Conservation (phyloP, 2,888 invertebrate genomes). For the Lasioglossum villosulum region DNA sequence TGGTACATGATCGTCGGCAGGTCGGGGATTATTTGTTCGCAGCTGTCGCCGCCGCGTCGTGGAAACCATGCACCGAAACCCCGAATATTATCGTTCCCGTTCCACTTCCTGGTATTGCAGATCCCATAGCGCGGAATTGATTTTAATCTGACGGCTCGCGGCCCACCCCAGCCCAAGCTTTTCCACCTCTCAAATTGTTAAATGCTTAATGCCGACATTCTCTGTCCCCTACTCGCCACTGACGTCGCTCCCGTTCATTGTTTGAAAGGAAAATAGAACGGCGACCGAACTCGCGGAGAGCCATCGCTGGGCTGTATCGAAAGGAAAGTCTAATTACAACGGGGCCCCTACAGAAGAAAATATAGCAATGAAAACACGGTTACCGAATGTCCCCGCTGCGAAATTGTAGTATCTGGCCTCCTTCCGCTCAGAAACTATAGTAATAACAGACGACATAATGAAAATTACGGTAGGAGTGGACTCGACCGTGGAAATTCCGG, state of each 20-base stretch:
- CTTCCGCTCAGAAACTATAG: constrained; percentile 23
- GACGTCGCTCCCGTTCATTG: neutral
- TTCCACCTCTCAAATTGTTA: neutral
- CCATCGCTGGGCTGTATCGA: constrained; percentile 10
- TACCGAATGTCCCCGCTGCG: constrained; percentile 15
- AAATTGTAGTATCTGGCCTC: constrained; percentile 36
- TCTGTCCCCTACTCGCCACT: too few relatives aligned
- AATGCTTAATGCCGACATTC: neutral
- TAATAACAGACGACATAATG: constrained; percentile 44
- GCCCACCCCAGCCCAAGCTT: neutral
- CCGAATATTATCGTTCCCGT: neutral
- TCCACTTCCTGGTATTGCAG: neutral
- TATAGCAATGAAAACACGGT: constrained; percentile 31
- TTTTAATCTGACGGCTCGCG: neutral
- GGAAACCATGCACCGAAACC: neutral
- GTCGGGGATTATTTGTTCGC: neutral
- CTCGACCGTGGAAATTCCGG: constrained; percentile 31
- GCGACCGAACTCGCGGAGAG: constrained; percentile 10
- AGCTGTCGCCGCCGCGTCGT: neutral
- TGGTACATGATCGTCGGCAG: neutral
- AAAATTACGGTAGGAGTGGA: constrained; percentile 29
- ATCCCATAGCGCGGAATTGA: constrained; percentile 6
- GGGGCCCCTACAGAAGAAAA: constrained; percentile 12
- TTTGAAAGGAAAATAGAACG: constrained; percentile 23
- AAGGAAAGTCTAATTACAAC: constrained; percentile 38